Percentiles rank a stretch among this genome's conserved stretches.
Conservation (phyloP, 2,113 vertebrate genomes). For the Erinaceus europaeus region DNA sequence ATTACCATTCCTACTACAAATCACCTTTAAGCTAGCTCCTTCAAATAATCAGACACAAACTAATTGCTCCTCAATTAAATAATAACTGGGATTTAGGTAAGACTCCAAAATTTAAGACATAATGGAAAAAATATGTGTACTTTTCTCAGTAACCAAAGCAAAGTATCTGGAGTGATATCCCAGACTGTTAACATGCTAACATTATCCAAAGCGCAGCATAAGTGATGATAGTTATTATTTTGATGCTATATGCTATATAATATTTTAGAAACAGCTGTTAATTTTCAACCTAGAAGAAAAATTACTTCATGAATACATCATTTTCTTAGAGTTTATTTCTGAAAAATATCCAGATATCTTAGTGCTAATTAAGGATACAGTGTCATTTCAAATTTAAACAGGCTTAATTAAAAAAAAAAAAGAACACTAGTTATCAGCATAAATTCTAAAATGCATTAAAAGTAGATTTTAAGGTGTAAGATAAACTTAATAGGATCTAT, state of each 20-base stretch:
- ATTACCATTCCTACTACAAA: neutral
- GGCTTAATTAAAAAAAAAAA: neutral
- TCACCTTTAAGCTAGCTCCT: neutral
- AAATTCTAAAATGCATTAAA: neutral
- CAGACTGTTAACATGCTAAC: neutral
- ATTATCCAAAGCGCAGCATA: neutral
- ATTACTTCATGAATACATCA: constrained; percentile 2
- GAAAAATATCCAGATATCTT: neutral
- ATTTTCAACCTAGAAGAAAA: constrained; percentile 39
- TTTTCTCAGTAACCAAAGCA: neutral
- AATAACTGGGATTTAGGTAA: too few relatives aligned
- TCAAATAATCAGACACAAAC: neutral
- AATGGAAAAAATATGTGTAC: neutral
- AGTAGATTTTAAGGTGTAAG: constrained; percentile 10
- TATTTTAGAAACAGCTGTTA: neutral
- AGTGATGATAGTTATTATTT: neutral
- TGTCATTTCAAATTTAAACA: constrained; percentile 19
- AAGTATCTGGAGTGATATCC: neutral
- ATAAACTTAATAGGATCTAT: neutral
- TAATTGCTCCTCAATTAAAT: neutral
- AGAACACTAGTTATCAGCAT: neutral
- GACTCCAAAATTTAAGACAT: neutral
- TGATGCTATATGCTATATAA: neutral
- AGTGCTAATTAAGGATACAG: constrained; percentile 2
- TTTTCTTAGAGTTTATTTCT: neutral